These are phyloP conservation scores for Stylophora pistillata DNA, from an alignment of 64 coral and sea anemone species.

Conservation along the genomic window DNA sequence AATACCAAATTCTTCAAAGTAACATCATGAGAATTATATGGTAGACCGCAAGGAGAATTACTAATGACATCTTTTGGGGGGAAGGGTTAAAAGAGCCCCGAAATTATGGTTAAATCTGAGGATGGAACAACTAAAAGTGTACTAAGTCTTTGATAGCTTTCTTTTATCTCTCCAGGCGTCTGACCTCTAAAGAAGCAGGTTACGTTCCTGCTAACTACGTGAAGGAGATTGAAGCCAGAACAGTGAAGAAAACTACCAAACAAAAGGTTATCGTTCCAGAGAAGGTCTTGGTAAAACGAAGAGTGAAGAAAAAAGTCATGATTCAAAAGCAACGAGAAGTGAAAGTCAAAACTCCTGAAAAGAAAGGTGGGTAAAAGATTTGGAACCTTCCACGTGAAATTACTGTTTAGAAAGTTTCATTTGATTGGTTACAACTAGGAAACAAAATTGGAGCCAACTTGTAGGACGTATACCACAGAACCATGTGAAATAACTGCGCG, in stretches of 20 bases:
- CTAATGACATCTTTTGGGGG: too few species aligned
- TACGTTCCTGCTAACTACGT: constrained; percentile 98
- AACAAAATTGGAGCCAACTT: too few species aligned
- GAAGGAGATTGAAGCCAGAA: constrained; percentile 85
- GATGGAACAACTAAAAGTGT: too few species aligned
- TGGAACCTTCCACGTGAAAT: neutral
- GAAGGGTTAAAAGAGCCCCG: too few species aligned
- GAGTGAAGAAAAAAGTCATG: constrained; percentile 90
- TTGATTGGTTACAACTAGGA: neutral
- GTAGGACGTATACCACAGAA: too few species aligned
- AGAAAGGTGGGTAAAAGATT: neutral
- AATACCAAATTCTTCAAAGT: too few species aligned
- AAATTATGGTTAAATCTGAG: too few species aligned
- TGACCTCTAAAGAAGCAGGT: constrained; percentile 83
- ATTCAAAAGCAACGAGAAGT: constrained; percentile 67
- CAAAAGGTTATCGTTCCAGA: constrained; percentile 84
- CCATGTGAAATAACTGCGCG: too few species aligned
- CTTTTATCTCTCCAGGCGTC: constrained; percentile 56
- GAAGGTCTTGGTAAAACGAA: constrained; percentile 72
- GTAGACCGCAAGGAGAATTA: too few species aligned
- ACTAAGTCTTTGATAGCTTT: neutral
- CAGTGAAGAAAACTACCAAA: constrained; percentile 84
- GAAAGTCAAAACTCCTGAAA: constrained; percentile 50
- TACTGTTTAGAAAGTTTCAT: neutral
- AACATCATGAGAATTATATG: too few species aligned